Percentiles rank a stretch among this genome's conserved stretches.
Evolutionary conservation across 2,113 vertebrate species (phyloP).

Genomic region (Cyprinus carpio): DNA sequence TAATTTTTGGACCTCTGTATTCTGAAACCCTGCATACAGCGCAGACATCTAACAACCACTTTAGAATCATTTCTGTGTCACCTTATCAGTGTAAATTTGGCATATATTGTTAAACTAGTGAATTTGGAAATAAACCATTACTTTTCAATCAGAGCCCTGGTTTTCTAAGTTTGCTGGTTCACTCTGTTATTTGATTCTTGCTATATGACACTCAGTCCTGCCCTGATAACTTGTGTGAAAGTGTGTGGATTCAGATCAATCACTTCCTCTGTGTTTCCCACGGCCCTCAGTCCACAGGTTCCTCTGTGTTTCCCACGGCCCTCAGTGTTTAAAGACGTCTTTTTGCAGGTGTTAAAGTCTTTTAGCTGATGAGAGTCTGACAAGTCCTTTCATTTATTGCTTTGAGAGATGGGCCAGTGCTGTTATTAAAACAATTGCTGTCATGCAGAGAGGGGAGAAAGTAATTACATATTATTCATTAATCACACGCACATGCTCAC

Average conservation of each 20-base stretch:
- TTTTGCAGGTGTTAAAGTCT: slow-evolving; percentile 20
- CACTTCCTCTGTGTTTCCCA: slow-evolving; percentile 25
- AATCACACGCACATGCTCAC: not conserved
- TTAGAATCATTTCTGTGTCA: not conserved
- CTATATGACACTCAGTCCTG: not conserved
- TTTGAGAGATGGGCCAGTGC: not conserved
- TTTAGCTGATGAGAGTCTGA: slow-evolving; percentile 12
- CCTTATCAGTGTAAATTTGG: not conserved
- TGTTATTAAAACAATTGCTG: slow-evolving; percentile 15
- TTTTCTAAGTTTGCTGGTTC: not conserved
- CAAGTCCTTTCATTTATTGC: not conserved
- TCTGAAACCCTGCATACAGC: too few relatives aligned
- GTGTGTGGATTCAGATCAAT: slow-evolving; percentile 14
- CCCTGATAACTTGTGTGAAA: not conserved
- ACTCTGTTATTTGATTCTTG: not conserved
- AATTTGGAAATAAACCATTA: not conserved
- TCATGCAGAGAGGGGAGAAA: slow-evolving; percentile 25
- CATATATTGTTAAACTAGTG: too few relatives aligned
- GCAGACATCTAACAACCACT: not conserved
- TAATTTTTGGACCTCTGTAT: too few relatives aligned
- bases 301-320: slow-evolving; percentile 21
- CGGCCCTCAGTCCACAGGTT: slow-evolving; percentile 28
- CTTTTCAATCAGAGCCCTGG: not conserved
- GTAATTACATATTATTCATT: slow-evolving; percentile 4
- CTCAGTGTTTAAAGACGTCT: too few relatives aligned